Conservation (phyloP, 2,113 vertebrate genomes). For the Oncorhynchus clarkii region DNA sequence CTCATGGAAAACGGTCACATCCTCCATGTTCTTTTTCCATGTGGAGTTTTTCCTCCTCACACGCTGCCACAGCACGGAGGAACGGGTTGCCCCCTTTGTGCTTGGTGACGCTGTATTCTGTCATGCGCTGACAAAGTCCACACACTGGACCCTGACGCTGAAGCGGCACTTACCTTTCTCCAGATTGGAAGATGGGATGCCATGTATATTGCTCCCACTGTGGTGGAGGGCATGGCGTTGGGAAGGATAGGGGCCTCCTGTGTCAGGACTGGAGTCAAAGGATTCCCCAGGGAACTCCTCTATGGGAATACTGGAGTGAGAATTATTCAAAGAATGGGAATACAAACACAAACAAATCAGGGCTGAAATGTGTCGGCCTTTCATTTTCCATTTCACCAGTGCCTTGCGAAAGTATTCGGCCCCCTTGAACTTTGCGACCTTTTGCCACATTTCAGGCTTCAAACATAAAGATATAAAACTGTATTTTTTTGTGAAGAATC, state of each 20-base stretch:
- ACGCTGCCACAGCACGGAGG: constrained; percentile 58
- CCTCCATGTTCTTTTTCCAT: constrained; percentile 60
- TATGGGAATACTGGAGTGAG: background rate
- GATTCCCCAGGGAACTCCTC: background rate
- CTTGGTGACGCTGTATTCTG: constrained; percentile 10
- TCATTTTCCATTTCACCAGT: background rate
- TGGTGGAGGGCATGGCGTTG: background rate
- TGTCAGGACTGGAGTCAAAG: background rate
- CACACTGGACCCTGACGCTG: background rate
- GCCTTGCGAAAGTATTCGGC: too few relatives aligned
- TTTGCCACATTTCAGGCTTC: too few relatives aligned
- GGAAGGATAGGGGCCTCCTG: background rate
- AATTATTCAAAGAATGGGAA: background rate
- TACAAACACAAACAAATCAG: background rate
- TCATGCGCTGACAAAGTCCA: background rate
- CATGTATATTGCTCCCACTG: background rate
- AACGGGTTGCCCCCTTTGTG: constrained; percentile 36
- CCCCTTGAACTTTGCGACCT: too few relatives aligned
- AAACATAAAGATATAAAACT: too few relatives aligned
- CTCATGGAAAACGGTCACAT: constrained; percentile 48
- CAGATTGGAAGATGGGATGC: background rate
- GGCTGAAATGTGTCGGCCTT: background rate
- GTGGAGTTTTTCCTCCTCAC: constrained; percentile 60
- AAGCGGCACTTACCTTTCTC: background rate
- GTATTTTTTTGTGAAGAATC: too few relatives aligned